Evolutionary conservation across 2,888 invertebrate genomes (phyloP).

Genomic region (Adelognathus sp.): DNA sequence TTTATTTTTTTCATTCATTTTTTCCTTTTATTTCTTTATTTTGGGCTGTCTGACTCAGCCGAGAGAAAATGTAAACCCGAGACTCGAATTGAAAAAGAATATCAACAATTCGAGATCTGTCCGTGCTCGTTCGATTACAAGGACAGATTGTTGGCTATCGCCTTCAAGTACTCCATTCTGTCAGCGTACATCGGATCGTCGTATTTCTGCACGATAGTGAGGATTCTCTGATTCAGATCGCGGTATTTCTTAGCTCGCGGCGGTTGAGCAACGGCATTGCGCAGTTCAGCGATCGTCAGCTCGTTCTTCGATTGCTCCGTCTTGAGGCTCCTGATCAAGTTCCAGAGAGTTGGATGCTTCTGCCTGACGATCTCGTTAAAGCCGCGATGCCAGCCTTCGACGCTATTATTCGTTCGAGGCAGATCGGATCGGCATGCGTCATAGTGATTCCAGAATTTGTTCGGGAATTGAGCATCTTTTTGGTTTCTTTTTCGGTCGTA

Average conservation of each 20-base stretch:
- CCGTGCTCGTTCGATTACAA: background rate
- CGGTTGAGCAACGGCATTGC: background rate
- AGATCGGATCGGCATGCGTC: background rate
- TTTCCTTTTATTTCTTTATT: too few species aligned
- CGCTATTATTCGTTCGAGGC: background rate
- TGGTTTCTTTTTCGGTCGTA: conserved; percentile 31
- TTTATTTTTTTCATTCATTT: too few species aligned
- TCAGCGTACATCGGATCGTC: background rate
- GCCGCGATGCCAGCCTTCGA: background rate
- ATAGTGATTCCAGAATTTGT: background rate
- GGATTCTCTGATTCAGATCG: background rate
- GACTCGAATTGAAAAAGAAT: too few species aligned
- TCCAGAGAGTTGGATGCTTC: background rate
- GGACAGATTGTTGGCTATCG: background rate
- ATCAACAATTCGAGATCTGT: too few species aligned
- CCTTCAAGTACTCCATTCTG: background rate
- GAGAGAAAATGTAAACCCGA: too few species aligned
- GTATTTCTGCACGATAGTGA: background rate
- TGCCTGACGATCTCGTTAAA: background rate
- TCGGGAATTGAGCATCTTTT: conserved; percentile 10
- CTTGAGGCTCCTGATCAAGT: background rate
- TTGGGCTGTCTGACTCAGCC: too few species aligned
- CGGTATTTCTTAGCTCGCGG: background rate
- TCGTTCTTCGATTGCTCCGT: background rate
- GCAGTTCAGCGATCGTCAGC: background rate